These are phyloP conservation scores for Gymnorhina tibicen DNA, from an alignment of 2,113 vertebrate genomes.

Conservation along the genomic window DNA sequence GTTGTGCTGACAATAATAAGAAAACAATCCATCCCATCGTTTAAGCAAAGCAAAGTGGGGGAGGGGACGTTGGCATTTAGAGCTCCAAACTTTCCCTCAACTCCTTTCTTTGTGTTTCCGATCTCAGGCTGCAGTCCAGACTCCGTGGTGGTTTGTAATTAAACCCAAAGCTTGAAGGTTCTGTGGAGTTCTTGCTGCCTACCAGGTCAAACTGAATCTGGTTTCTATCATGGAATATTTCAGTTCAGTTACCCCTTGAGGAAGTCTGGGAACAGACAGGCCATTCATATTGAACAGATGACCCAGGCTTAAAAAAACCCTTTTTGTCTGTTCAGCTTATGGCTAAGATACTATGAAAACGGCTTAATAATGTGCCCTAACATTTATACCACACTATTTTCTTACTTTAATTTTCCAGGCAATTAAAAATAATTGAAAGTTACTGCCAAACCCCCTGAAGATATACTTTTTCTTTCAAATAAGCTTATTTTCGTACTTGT, in stretches of 20 bases:
- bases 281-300: constrained; percentile 62
- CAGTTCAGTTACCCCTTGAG: constrained; percentile 46
- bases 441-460: constrained; percentile 65
- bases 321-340: constrained; percentile 55
- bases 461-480: constrained; percentile 59
- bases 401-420: constrained; percentile 68
- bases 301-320: constrained; percentile 3
- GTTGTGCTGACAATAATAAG: neutral
- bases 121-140: constrained; percentile 24
- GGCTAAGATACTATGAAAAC: constrained; percentile 46
- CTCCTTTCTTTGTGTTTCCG: constrained; percentile 2
- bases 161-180: constrained; percentile 49
- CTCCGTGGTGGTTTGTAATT: constrained; percentile 39
- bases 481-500: constrained; percentile 55
- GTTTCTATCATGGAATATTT: constrained; percentile 48
- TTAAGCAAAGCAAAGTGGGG: neutral
- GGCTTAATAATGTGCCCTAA: constrained; percentile 51
- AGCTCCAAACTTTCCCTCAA: neutral
- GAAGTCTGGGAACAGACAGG: constrained; percentile 55
- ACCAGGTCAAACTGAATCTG: constrained; percentile 51
- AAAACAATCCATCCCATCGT: neutral
- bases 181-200: constrained; percentile 2
- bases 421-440: constrained; percentile 71
- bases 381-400: constrained; percentile 49
- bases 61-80: neutral